These are phyloP conservation scores for Arizona elegans DNA, from an alignment of 2,113 vertebrate genomes.

Conservation along the genomic window DNA sequence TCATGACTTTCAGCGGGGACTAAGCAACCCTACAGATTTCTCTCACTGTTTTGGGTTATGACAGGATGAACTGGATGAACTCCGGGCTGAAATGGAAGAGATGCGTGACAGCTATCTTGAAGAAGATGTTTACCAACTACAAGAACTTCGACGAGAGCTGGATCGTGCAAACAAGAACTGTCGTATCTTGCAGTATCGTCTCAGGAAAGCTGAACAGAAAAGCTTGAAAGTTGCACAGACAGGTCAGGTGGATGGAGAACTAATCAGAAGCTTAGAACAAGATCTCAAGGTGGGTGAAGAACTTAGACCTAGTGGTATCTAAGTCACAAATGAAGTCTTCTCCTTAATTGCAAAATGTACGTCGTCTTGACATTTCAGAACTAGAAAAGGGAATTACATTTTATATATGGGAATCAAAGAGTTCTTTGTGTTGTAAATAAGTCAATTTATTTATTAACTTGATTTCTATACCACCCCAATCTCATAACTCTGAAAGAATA, in stretches of 20 bases:
- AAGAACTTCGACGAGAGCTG: slow-evolving; percentile 94
- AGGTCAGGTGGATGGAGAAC: slow-evolving; percentile 93
- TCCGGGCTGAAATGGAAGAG: slow-evolving; percentile 98
- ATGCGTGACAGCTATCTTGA: slow-evolving; percentile 97
- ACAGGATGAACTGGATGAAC: slow-evolving; percentile 96
- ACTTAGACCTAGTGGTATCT: background rate
- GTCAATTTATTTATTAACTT: background rate
- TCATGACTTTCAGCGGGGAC: background rate
- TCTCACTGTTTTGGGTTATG: slow-evolving; percentile 50
- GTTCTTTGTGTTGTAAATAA: background rate
- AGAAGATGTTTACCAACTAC: slow-evolving; percentile 97
- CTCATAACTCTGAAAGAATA: background rate
- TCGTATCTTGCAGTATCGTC: slow-evolving; percentile 95
- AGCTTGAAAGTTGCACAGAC: slow-evolving; percentile 95
- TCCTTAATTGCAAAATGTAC: background rate
- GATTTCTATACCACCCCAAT: background rate
- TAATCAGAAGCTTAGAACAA: slow-evolving; percentile 91
- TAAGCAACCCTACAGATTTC: background rate
- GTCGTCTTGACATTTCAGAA: background rate
- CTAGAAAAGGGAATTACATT: background rate
- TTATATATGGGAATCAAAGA: background rate
- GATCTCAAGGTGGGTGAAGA: slow-evolving; percentile 88
- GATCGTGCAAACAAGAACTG: slow-evolving; percentile 98
- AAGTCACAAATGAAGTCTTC: background rate
- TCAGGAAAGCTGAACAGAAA: slow-evolving; percentile 96